These are phyloP conservation scores for Hyla sarda DNA, from an alignment of 2,113 vertebrate species.

Conservation along the genomic window DNA sequence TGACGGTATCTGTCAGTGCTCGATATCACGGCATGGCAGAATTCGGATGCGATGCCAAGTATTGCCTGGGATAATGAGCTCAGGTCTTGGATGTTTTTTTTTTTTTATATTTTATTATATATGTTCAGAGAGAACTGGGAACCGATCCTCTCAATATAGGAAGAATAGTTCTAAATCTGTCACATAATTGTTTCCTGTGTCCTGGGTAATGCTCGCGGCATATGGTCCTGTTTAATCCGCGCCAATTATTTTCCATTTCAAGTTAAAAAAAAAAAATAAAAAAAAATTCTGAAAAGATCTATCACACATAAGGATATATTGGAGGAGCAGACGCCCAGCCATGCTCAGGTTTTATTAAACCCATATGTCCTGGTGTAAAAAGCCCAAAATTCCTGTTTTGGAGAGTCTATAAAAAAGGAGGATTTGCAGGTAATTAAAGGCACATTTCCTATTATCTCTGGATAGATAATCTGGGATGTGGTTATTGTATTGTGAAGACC, in stretches of 20 bases:
- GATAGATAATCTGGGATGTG: not conserved
- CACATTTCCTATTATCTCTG: slow-evolving; percentile 42
- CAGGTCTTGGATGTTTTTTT: not conserved
- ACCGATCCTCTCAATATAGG: slow-evolving; percentile 23
- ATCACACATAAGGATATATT: slow-evolving; percentile 26
- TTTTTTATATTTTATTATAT: slow-evolving; percentile 16
- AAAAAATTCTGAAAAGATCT: slow-evolving; percentile 45
- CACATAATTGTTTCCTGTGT: slow-evolving; percentile 49
- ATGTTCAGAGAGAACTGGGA: slow-evolving; percentile 30
- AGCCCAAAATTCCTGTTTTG: slow-evolving; percentile 29
- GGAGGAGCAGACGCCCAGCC: slow-evolving; percentile 4
- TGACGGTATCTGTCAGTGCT: slow-evolving; percentile 5
- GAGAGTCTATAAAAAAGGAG: slow-evolving; percentile 44
- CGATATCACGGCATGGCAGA: slow-evolving; percentile 18
- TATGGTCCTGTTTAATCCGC: slow-evolving; percentile 50
- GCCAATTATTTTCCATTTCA: slow-evolving; percentile 38
- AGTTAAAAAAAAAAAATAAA: not conserved
- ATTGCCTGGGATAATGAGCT: slow-evolving; percentile 22
- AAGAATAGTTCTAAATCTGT: slow-evolving; percentile 19
- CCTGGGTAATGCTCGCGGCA: not conserved
- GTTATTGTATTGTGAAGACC: not conserved
- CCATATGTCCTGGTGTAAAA: slow-evolving; percentile 38
- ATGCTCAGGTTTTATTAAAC: slow-evolving; percentile 39
- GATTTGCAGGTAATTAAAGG: slow-evolving; percentile 54
- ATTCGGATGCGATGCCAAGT: not conserved